Evolutionary conservation across 2,888 invertebrate species (phyloP).

Genomic region (Hoplodrina ambigua): DNA sequence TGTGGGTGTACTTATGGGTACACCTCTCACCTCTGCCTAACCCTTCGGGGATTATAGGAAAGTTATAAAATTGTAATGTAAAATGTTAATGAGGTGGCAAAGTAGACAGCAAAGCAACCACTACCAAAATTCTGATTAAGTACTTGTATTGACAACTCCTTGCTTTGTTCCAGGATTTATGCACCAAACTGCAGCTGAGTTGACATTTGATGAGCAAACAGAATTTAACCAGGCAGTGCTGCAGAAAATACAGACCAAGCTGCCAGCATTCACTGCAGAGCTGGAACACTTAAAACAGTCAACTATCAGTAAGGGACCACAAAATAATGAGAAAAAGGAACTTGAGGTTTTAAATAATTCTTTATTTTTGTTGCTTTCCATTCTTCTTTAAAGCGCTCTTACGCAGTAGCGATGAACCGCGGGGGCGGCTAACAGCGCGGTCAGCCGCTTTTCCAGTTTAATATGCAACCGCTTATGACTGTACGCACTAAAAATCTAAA

Average conservation of each 20-base stretch:
- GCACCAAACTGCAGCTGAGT: constrained; percentile 78
- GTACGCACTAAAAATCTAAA: no score
- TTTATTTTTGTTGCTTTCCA: not conserved
- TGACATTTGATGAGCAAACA: constrained; percentile 84
- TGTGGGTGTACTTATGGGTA: no score
- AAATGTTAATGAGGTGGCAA: no score
- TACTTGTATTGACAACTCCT: not conserved
- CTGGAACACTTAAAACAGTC: constrained; percentile 75
- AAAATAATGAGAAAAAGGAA: constrained; percentile 74
- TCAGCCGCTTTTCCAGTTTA: no score
- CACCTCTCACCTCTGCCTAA: no score
- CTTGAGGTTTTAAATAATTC: constrained; percentile 63
- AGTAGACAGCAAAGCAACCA: no score
- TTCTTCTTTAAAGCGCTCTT: no score
- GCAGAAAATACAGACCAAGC: constrained; percentile 78
- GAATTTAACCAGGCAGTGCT: constrained; percentile 84
- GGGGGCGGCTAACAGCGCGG: no score
- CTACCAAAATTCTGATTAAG: not conserved
- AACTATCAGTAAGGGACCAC: constrained; percentile 64
- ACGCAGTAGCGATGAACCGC: no score
- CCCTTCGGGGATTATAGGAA: no score
- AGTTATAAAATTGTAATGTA: no score
- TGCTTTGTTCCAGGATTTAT: constrained; percentile 78
- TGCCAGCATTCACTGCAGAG: constrained; percentile 77
- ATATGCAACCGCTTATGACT: no score